phyloP scores from a whole-genome alignment of 2,797 vertebrate species.

The Alauda arvensis region DNA sequence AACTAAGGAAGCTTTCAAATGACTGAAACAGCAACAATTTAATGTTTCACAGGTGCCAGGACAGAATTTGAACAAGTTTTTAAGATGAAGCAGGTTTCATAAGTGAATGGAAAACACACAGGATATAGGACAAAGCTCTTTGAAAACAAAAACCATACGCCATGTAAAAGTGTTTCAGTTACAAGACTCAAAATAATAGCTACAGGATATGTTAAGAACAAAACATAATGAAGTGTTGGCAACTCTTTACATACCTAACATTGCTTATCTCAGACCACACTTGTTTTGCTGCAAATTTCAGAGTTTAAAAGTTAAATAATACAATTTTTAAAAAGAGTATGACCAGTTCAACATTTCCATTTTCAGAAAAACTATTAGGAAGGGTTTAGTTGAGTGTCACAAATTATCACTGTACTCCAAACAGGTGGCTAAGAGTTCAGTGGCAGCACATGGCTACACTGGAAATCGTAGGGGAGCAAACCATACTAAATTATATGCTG shows the following conservation, averaged over 20 bases:
- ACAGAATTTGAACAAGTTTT: constrained; percentile 56
- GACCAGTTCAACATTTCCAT: not conserved
- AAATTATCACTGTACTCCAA: not conserved
- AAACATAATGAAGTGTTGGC: not conserved
- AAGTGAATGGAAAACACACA: constrained; percentile 52
- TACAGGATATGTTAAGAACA: constrained; percentile 38
- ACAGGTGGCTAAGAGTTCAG: not conserved
- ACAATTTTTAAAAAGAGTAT: not conserved
- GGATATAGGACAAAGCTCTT: constrained; percentile 33
- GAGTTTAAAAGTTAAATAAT: not conserved
- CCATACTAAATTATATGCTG: not conserved
- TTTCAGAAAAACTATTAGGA: not conserved
- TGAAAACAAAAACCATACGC: constrained; percentile 37
- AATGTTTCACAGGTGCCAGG: constrained; percentile 52
- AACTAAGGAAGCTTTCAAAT: constrained; percentile 30
- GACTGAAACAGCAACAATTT: constrained; percentile 53
- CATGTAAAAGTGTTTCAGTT: constrained; percentile 28
- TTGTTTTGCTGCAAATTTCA: not conserved
- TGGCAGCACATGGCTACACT: not conserved
- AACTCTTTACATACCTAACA: not conserved
- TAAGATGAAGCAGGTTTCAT: constrained; percentile 33
- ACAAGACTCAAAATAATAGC: constrained; percentile 45
- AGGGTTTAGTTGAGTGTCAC: not conserved
- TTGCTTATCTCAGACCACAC: not conserved
- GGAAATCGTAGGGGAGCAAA: not conserved